These are phyloP conservation scores for Drosophila kambysellisi DNA, from an alignment of 2,888 invertebrate genomes.

Conservation along the genomic window DNA sequence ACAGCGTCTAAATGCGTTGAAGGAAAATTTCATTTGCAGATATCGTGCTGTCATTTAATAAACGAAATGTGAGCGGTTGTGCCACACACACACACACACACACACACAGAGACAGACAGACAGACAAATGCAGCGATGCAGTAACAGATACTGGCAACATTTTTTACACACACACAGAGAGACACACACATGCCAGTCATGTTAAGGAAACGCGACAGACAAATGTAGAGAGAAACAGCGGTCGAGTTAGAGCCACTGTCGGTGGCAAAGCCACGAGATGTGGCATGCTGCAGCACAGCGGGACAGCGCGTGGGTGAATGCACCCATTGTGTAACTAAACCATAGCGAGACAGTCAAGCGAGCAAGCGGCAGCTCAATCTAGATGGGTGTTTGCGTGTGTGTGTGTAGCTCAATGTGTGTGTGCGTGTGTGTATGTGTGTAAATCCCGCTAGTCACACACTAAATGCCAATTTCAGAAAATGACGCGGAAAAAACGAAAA, in stretches of 20 bases:
- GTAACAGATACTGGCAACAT: slow-evolving; percentile 81
- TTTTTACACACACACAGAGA: slow-evolving; percentile 61
- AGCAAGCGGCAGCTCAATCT: slow-evolving; percentile 49
- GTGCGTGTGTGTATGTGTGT: slow-evolving; percentile 48
- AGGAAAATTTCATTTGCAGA: slow-evolving; percentile 84
- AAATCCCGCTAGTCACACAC: slow-evolving; percentile 79
- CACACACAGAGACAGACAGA: slow-evolving; percentile 16
- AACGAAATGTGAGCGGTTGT: slow-evolving; percentile 78
- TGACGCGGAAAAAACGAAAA: slow-evolving; percentile 71
- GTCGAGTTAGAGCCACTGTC: slow-evolving; percentile 38
- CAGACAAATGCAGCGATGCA: slow-evolving; percentile 77
- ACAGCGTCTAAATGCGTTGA: slow-evolving; percentile 76
- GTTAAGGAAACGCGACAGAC: slow-evolving; percentile 71
- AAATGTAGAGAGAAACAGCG: slow-evolving; percentile 32
- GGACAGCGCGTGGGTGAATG: slow-evolving; percentile 82
- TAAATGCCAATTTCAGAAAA: slow-evolving; percentile 80
- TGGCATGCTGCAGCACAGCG: slow-evolving; percentile 59
- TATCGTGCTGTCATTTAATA: slow-evolving; percentile 84
- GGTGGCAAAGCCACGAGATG: slow-evolving; percentile 50
- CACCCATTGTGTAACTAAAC: slow-evolving; percentile 83
- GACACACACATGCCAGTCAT: slow-evolving; percentile 40
- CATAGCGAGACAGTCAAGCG: slow-evolving; percentile 67
- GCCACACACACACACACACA: slow-evolving; percentile 26
- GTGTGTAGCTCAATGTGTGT: not conserved
- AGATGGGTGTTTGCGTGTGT: slow-evolving; percentile 34